phyloP scores from a whole-genome alignment of 64 coral and sea anemone species.

The Cladopsammia gracilis region DNA sequence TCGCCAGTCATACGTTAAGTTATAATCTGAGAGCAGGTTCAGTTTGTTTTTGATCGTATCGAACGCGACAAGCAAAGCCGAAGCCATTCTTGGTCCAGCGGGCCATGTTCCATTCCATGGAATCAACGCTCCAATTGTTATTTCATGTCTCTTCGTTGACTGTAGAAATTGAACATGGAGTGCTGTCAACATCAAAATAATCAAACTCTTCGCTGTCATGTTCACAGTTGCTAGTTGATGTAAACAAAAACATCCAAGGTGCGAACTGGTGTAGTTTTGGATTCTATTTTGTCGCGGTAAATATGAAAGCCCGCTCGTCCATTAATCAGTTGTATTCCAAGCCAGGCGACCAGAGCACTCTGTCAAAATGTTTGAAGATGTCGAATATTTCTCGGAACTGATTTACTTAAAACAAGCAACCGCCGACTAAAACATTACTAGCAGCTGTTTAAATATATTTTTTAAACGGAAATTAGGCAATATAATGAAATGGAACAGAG shows the following conservation, averaged over 20 bases:
- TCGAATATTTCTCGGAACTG: background rate
- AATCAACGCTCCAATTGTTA: conserved; percentile 74
- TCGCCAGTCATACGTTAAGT: conserved; percentile 71
- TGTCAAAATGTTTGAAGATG: background rate
- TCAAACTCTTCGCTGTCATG: background rate
- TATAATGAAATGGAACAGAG: background rate
- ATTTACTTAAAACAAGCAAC: background rate
- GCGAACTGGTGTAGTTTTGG: background rate
- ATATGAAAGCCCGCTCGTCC: background rate
- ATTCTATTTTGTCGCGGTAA: background rate
- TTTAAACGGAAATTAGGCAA: background rate
- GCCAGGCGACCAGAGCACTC: background rate
- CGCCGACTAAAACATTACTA: background rate
- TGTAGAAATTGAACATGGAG: background rate
- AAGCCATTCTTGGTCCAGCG: conserved; percentile 48
- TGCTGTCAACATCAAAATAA: background rate
- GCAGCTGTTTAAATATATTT: background rate
- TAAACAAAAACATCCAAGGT: background rate
- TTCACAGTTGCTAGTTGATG: background rate
- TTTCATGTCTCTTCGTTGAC: conserved; percentile 10
- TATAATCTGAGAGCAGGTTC: conserved; percentile 59
- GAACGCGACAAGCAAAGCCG: conserved; percentile 58
- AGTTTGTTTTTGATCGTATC: conserved; percentile 34
- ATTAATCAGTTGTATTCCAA: background rate
- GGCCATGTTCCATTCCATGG: conserved; percentile 81